Conservation (phyloP, 64 coral and sea anemone species). For the Montipora capricornis region DNA sequence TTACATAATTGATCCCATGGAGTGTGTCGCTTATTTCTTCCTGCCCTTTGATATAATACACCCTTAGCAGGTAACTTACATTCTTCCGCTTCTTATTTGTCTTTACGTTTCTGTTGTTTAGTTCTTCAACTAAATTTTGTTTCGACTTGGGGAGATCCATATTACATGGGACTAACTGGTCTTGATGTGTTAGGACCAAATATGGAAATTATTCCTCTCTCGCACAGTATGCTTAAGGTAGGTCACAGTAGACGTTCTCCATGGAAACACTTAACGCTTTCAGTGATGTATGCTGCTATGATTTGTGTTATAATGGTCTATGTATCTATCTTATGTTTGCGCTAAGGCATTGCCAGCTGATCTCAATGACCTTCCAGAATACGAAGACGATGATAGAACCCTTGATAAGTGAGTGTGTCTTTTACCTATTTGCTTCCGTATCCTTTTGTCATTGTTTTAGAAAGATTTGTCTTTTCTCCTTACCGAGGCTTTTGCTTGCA, state of each 20-base stretch:
- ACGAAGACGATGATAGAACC: slow-evolving; percentile 92
- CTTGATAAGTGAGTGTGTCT: slow-evolving; percentile 88
- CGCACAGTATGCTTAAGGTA: slow-evolving; percentile 86
- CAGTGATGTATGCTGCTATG: too few relatives aligned
- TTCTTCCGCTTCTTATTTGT: neutral
- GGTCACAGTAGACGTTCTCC: neutral
- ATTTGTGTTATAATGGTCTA: too few relatives aligned
- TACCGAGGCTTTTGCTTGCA: too few relatives aligned
- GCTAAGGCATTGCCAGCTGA: slow-evolving; percentile 85
- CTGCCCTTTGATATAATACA: neutral
- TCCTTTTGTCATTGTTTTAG: neutral
- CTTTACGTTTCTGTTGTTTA: slow-evolving; percentile 39
- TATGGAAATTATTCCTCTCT: slow-evolving; percentile 57
- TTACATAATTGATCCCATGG: too few relatives aligned
- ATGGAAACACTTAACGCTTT: too few relatives aligned
- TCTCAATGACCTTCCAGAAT: slow-evolving; percentile 94
- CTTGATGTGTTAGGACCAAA: slow-evolving; percentile 69
- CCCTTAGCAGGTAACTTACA: neutral
- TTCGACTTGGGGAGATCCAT: slow-evolving; percentile 88
- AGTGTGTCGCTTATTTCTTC: too few relatives aligned
- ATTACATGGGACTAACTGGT: slow-evolving; percentile 92
- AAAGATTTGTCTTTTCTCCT: neutral
- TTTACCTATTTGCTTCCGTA: neutral
- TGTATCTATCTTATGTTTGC: too few relatives aligned
- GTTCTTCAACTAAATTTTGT: slow-evolving; percentile 89